Evolutionary conservation across 2,888 invertebrate genomes (phyloP).

Genomic region (Folsomia candida): DNA sequence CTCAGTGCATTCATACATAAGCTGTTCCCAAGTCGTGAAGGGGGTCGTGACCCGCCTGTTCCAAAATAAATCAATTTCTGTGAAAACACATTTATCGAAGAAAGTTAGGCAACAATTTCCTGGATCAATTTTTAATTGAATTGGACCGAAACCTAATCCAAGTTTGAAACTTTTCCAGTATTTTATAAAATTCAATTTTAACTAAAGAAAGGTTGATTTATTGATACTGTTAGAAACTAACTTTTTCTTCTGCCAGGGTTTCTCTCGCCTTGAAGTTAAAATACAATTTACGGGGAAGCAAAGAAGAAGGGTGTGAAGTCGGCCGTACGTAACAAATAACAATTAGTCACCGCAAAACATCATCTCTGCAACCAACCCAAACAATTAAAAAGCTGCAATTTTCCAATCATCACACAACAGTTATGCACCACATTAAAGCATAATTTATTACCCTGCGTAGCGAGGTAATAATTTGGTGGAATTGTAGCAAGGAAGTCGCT

Average conservation of each 20-base stretch:
- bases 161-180: background rate
- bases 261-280: background rate
- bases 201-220: constrained; percentile 6
- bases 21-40: too few species aligned
- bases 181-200: constrained; percentile 8
- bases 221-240: background rate
- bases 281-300: background rate
- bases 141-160: background rate
- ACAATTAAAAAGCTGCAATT: too few species aligned
- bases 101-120: background rate
- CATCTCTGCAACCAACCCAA: too few species aligned
- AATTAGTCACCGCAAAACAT: too few species aligned
- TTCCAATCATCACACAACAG: too few species aligned
- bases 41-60: too few species aligned
- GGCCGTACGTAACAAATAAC: too few species aligned
- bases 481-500: too few species aligned
- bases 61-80: background rate
- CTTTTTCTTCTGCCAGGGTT: background rate
- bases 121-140: background rate
- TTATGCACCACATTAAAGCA: too few species aligned
- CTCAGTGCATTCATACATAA: too few species aligned
- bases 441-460: too few species aligned
- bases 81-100: background rate
- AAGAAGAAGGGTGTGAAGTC: background rate
- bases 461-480: too few species aligned